Conservation (phyloP, 2,797 vertebrate species). For the Alexandromys oeconomus region DNA sequence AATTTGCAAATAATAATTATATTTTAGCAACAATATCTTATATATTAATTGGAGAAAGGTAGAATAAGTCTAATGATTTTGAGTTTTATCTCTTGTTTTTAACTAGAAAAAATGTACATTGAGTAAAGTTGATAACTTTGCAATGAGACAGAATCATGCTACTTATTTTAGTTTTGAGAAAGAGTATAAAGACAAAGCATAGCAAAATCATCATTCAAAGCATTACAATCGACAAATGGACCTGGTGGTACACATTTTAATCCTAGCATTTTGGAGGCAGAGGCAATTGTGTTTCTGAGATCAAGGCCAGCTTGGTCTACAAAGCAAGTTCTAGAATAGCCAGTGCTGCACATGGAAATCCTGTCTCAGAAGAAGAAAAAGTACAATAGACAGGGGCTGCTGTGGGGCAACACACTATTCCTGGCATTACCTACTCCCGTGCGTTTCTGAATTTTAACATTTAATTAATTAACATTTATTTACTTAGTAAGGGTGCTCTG, state of each 20-base stretch:
- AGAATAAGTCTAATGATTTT: background rate
- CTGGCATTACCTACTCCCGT: background rate
- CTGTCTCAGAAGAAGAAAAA: background rate
- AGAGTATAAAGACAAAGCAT: background rate
- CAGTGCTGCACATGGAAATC: background rate
- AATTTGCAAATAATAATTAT: background rate
- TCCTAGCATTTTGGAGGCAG: background rate
- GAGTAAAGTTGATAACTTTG: background rate
- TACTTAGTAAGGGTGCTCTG: background rate
- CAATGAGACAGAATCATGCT: background rate
- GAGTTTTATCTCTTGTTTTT: background rate
- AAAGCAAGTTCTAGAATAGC: background rate
- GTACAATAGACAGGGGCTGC: background rate
- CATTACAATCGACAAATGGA: no score
- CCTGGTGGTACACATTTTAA: background rate
- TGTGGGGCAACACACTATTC: background rate
- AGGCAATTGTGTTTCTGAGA: no score
- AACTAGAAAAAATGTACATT: background rate
- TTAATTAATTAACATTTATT: background rate
- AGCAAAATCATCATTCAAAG: background rate
- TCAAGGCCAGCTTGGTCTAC: background rate
- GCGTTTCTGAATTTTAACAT: background rate
- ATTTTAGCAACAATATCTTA: background rate
- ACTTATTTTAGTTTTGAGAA: background rate
- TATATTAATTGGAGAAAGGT: background rate